Evolutionary conservation across 2,888 invertebrate species (phyloP).

Genomic region (Luperina testacea): DNA sequence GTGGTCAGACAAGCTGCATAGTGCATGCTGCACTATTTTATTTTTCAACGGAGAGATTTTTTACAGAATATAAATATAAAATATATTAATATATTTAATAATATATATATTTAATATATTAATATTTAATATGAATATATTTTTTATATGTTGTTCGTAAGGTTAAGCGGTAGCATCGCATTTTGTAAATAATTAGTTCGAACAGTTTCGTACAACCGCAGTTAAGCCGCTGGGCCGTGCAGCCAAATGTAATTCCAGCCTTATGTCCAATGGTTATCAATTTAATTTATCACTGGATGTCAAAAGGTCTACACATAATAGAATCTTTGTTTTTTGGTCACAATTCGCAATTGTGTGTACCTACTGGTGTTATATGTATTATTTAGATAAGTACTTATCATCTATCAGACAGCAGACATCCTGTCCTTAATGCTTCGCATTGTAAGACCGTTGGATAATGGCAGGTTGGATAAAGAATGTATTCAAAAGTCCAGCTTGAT

Average conservation of each 20-base stretch:
- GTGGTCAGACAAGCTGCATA: too few relatives aligned
- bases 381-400: neutral
- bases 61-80: too few relatives aligned
- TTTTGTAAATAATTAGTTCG: neutral
- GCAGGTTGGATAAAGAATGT: neutral
- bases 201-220: neutral
- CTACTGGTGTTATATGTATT: too few relatives aligned
- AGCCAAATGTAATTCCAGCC: neutral
- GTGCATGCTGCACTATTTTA: too few relatives aligned
- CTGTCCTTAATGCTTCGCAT: neutral
- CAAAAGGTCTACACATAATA: slow-evolving; percentile 19
- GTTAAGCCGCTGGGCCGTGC: neutral
- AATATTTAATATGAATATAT: too few relatives aligned
- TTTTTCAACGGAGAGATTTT: too few relatives aligned
- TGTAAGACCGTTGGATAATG: neutral
- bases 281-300: slow-evolving; percentile 25
- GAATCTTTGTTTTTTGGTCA: slow-evolving; percentile 20
- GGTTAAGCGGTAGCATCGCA: neutral
- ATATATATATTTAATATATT: too few relatives aligned
- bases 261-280: neutral
- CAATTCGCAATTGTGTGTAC: slow-evolving; percentile 2
- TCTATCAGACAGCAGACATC: neutral
- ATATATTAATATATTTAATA: too few relatives aligned
- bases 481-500: neutral
- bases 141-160: too few relatives aligned